Base-by-base conservation (phyloP, 1,140 invertebrate genomes). In the Macrobrachium rosenbergii region DNA sequence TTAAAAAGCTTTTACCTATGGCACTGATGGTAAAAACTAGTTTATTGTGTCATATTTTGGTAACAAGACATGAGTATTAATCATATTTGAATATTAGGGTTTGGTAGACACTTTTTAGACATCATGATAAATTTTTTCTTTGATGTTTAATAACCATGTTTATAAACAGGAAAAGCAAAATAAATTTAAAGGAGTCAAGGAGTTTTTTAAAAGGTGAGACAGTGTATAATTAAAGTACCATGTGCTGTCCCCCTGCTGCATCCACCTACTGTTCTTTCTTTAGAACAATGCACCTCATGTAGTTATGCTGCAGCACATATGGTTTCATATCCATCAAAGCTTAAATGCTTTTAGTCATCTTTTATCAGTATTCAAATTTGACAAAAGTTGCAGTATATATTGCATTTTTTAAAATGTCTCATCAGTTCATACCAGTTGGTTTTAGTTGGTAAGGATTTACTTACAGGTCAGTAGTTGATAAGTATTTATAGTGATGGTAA, bases 91-190 rank as follows among this genome's bases (percentile, higher is more conserved):
- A 2, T 52, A 10, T 52, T 52, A 52, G 52, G 52, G 12, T 52
- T 52, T 52, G 7, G 2, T 52, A 0, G 7, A 10, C 7, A 52
- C 52, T 10, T 52, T 52, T 52, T 52, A 52, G 52, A 52, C 12
- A 52, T 52, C 12, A 52, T 52, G 12, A 52, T 52, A 8, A 0
- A 52, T 52, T 52, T 52, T 52, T 52, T 52, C 52, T 52, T 52
- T 52, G 52, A 52, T 52, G 12, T 52, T 80, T 73, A 80, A 87
- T 76, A 14, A 63, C 59, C 69, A 59, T 81, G 43, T 73, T 87
- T 87, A 28, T 62, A 76, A 87, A 87, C 85, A 87, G 85, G 85
- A 82, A 87, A 87, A 87, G 81, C 78, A 87, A 64, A 87, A 81
- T 87, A 87, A 73, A 60, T 87, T 87, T 87, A 82, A 60, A 75